Base-by-base conservation (phyloP, 2,113 vertebrate species). In the Scomber japonicus region DNA sequence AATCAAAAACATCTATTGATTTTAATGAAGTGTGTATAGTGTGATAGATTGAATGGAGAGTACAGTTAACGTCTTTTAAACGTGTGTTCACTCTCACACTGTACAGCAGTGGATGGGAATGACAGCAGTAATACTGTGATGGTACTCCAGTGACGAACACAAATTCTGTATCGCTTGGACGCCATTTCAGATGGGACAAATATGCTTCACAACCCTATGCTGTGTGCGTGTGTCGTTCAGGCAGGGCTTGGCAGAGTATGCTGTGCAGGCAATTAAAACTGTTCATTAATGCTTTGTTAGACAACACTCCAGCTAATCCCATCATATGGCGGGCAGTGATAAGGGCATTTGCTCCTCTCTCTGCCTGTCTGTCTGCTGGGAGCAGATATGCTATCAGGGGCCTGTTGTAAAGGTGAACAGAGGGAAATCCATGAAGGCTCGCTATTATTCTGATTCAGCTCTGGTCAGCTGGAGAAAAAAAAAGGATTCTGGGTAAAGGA, bases 271-370 rank as follows among this genome's bases (percentile, higher is more conserved):
- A 94, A 93, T 94, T 93, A 93, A 94, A 93, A 89, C 66, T 89
- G 84, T 87, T 89, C 91, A 93, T 92, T 93, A 92, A 89, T 88
- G 90, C 87, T 92, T 92, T 91, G 93, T 92, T 83, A 89, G 83
- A 87, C 86, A 91, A 90, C 81, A 83, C 88, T 85, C 86, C 60
- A 81, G 75, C 88, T 93, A 91, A 94, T 94, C 90, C 93, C 75
- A 79, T 90, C 89, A 89, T 92, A 88, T 93, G 93, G 88, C 78
- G 77, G 71, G 71, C 88, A 75, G 78, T 24, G 94, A 94, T 94
- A 94, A 94, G 89, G 61, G 80, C 81, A 82, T 91, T 90, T 86
- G 68, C 73, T 67, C 78, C 65, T 73, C 75, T 80, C 83, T 19
- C 62, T 74, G 84, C 45, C 62, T 89, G 86, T 65, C 82, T 85